Evolutionary conservation across 2,888 invertebrate genomes (phyloP).

Genomic region (Sminthurides aquaticus): DNA sequence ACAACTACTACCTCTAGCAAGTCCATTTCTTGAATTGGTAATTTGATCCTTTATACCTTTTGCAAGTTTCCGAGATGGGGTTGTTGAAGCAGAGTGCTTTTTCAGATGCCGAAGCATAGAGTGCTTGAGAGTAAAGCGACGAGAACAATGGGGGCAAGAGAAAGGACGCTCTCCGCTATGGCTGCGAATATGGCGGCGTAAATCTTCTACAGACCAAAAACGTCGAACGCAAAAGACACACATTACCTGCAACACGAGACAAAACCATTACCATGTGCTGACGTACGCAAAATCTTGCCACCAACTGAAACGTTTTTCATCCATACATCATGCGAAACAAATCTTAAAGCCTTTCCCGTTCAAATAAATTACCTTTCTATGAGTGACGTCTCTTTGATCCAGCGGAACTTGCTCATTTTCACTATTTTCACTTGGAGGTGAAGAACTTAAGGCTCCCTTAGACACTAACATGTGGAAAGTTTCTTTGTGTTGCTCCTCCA

Average conservation of each 20-base stretch:
- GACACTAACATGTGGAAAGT: slow-evolving; percentile 30
- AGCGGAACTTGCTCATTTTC: slow-evolving; percentile 16
- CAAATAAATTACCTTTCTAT: slow-evolving; percentile 30
- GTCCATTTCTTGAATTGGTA: slow-evolving; percentile 49
- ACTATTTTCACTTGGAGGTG: slow-evolving; percentile 27
- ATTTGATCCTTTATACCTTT: slow-evolving; percentile 45
- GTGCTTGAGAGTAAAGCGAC: slow-evolving; percentile 85
- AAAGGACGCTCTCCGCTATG: slow-evolving; percentile 74
- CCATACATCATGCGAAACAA: background rate
- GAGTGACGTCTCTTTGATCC: slow-evolving; percentile 28
- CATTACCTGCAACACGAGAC: slow-evolving; percentile 65
- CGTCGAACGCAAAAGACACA: slow-evolving; percentile 88
- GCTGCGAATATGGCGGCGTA: slow-evolving; percentile 86
- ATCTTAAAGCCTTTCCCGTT: no score
- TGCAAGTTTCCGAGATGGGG: slow-evolving; percentile 52
- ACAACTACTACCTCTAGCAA: slow-evolving; percentile 48
- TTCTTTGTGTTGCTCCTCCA: slow-evolving; percentile 35
- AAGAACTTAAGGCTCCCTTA: slow-evolving; percentile 30
- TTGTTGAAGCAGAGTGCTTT: slow-evolving; percentile 58
- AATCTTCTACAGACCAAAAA: slow-evolving; percentile 91
- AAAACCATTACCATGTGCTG: no score
- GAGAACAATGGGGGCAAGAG: slow-evolving; percentile 78
- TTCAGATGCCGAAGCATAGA: slow-evolving; percentile 89
- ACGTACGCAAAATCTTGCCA: no score
- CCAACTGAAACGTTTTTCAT: background rate